Percentiles rank a stretch among this genome's conserved stretches.
Evolutionary conservation across 2,888 invertebrate species (phyloP).

Genomic region (Agrypnus murinus): DNA sequence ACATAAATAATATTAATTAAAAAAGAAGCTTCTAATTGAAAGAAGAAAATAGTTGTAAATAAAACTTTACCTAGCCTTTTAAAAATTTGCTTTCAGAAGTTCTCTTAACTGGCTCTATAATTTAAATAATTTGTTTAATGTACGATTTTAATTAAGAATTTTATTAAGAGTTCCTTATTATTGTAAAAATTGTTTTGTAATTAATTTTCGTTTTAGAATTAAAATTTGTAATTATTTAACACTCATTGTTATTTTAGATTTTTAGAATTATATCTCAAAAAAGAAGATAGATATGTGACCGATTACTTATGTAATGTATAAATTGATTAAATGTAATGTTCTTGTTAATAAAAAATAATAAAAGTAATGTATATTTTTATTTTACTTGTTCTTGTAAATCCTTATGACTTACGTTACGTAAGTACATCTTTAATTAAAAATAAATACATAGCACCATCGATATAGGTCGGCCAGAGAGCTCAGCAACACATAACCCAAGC

Average conservation of each 20-base stretch:
- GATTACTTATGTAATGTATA: slow-evolving; percentile 32
- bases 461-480: too few relatives aligned
- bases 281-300: slow-evolving; percentile 4
- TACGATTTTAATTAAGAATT: background rate
- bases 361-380: slow-evolving; percentile 7
- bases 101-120: too few relatives aligned
- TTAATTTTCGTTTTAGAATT: background rate
- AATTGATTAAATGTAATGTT: slow-evolving; percentile 39
- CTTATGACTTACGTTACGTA: too few relatives aligned
- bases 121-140: background rate
- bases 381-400: too few relatives aligned
- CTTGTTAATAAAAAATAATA: slow-evolving; percentile 46
- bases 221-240: slow-evolving; percentile 1
- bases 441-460: too few relatives aligned
- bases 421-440: too few relatives aligned
- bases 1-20: background rate
- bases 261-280: slow-evolving; percentile 19
- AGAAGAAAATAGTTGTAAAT: too few relatives aligned
- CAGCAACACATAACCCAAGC: too few relatives aligned
- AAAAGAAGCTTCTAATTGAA: too few relatives aligned
- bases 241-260: slow-evolving; percentile 24
- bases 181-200: slow-evolving; percentile 4
- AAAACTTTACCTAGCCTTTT: too few relatives aligned
- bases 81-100: too few relatives aligned
- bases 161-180: slow-evolving; percentile 19